Conservation (phyloP, 92 coral and sea anemone species). For the Palythoa grandiflora region DNA sequence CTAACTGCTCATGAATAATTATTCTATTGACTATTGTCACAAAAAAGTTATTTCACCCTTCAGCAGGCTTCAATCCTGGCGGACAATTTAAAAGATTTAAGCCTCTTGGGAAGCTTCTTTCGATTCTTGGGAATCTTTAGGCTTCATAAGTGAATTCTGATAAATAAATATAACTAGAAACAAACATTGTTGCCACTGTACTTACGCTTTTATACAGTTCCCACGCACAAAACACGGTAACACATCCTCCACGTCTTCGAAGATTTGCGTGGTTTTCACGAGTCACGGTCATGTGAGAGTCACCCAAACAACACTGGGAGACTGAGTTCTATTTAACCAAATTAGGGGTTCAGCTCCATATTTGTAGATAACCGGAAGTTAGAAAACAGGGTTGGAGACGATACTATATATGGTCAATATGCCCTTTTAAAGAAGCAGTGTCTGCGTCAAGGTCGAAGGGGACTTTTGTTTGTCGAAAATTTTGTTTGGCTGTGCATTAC, state of each 20-base stretch:
- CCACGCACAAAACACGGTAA: background rate
- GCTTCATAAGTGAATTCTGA: background rate
- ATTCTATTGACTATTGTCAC: background rate
- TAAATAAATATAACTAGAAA: background rate
- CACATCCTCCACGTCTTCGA: background rate
- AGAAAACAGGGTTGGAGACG: background rate
- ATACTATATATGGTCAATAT: conserved; percentile 13
- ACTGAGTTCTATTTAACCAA: conserved; percentile 30
- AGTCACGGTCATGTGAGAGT: background rate
- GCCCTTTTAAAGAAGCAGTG: conserved; percentile 5
- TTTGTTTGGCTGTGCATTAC: background rate
- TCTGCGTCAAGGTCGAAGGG: background rate
- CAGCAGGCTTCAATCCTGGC: background rate
- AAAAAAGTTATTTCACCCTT: background rate
- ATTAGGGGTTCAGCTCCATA: background rate
- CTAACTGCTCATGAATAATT: background rate
- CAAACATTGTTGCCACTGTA: background rate
- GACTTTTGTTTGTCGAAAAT: background rate
- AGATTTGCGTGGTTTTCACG: background rate
- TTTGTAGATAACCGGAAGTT: conserved; percentile 19
- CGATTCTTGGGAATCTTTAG: background rate
- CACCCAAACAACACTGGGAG: background rate
- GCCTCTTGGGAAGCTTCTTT: background rate
- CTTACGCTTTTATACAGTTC: background rate
- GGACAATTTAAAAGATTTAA: no score